Conservation (phyloP, 1,140 invertebrate species). For the Rhagoletis pomonella region DNA sequence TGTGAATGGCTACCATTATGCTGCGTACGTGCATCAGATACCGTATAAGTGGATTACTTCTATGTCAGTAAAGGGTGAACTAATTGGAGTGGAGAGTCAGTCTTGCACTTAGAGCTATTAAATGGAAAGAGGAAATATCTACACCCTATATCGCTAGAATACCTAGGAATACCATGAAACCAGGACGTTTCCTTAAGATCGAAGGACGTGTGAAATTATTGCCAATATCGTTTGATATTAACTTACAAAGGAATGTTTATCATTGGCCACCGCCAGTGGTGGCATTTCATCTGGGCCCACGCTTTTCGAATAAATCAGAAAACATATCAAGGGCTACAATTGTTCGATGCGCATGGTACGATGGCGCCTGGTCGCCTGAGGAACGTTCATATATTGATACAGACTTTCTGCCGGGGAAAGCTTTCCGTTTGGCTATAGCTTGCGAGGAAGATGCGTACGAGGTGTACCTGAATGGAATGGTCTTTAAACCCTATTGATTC, state of each 20-base stretch:
- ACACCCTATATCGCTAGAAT: slow-evolving; percentile 68
- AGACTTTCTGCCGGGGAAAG: slow-evolving; percentile 74
- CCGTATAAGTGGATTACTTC: slow-evolving; percentile 76
- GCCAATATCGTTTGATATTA: slow-evolving; percentile 81
- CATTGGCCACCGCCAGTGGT: slow-evolving; percentile 80
- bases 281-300: slow-evolving; percentile 80
- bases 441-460: slow-evolving; percentile 68
- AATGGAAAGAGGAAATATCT: slow-evolving; percentile 57
- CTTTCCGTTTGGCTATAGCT: slow-evolving; percentile 73
- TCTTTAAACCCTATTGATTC: too few relatives aligned
- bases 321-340: slow-evolving; percentile 71
- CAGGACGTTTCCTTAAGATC: slow-evolving; percentile 77
- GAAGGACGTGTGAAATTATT: slow-evolving; percentile 79
- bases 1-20: slow-evolving; percentile 83
- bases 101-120: not conserved
- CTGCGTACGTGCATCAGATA: slow-evolving; percentile 80
- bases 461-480: slow-evolving; percentile 74
- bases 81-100: slow-evolving; percentile 73
- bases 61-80: slow-evolving; percentile 78
- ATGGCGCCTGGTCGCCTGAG: slow-evolving; percentile 75
- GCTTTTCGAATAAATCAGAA: slow-evolving; percentile 75
- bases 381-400: slow-evolving; percentile 74
- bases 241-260: slow-evolving; percentile 79
- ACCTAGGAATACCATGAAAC: slow-evolving; percentile 68
- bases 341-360: slow-evolving; percentile 75